phyloP scores from a whole-genome alignment of 2,113 vertebrate genomes.

The Ancistrus triradiatus region DNA sequence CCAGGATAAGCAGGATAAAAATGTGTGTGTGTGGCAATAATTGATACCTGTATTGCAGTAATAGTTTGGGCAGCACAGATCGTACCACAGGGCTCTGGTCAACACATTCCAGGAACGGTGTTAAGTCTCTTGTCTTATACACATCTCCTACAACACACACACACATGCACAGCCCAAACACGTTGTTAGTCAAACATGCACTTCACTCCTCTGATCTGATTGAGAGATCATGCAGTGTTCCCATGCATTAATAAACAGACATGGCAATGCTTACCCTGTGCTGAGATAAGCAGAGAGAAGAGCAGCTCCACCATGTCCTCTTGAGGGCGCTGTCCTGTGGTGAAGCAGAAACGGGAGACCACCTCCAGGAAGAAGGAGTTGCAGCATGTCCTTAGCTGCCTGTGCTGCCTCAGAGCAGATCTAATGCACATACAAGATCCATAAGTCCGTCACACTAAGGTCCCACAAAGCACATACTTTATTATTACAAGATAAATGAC shows the following conservation, averaged over 20 bases:
- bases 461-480: too few species aligned
- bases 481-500: too few species aligned
- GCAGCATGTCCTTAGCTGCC: slow-evolving; percentile 50
- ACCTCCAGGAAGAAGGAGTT: slow-evolving; percentile 74
- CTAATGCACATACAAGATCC: slow-evolving; percentile 39
- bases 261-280: slow-evolving; percentile 48
- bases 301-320: slow-evolving; percentile 66
- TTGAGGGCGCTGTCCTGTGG: slow-evolving; percentile 46
- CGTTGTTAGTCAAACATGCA: background rate
- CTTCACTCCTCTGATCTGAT: too few species aligned
- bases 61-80: slow-evolving; percentile 68
- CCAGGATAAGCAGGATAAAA: too few species aligned
- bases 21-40: background rate
- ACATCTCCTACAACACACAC: slow-evolving; percentile 52
- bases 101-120: slow-evolving; percentile 70
- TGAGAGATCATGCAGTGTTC: background rate
- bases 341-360: slow-evolving; percentile 68
- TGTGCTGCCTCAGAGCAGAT: slow-evolving; percentile 50
- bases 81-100: slow-evolving; percentile 70
- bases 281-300: slow-evolving; percentile 64
- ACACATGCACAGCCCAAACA: background rate
- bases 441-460: background rate
- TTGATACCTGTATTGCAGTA: slow-evolving; percentile 70
- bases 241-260: background rate
- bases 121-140: slow-evolving; percentile 66